Evolutionary conservation across 1,140 invertebrate genomes (phyloP).

Genomic region (Eumeta japonica): DNA sequence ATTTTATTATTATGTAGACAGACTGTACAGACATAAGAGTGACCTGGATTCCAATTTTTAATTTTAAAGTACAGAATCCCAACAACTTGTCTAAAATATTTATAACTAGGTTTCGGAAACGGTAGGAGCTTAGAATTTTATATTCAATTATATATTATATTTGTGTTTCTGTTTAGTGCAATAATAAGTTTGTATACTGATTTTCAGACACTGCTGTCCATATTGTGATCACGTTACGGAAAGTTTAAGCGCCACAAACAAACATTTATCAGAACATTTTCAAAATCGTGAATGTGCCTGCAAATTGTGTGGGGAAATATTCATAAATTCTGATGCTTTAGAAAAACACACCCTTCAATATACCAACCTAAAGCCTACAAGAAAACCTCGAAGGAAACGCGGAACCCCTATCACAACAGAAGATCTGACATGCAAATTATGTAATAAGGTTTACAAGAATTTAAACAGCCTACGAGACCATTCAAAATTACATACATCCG

Average conservation of each 20-base stretch:
- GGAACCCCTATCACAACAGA: slow-evolving; percentile 22
- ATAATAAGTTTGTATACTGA: slow-evolving; percentile 1
- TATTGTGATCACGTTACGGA: slow-evolving; percentile 6
- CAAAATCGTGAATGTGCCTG: background rate
- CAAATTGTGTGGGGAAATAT: slow-evolving; percentile 13
- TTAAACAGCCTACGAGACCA: slow-evolving; percentile 32
- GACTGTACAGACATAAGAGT: no score
- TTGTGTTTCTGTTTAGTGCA: no score
- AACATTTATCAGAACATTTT: slow-evolving; percentile 5
- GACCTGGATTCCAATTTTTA: background rate
- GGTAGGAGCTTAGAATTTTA: background rate
- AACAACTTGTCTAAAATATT: background rate
- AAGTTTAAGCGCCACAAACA: background rate
- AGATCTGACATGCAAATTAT: slow-evolving; percentile 28
- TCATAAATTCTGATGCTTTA: slow-evolving; percentile 11
- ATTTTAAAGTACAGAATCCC: background rate
- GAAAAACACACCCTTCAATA: slow-evolving; percentile 12
- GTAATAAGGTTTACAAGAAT: slow-evolving; percentile 37
- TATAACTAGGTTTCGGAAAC: background rate
- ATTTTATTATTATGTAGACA: no score
- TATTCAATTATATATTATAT: background rate
- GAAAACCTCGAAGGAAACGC: slow-evolving; percentile 19
- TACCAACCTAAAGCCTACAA: slow-evolving; percentile 11
- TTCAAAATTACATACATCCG: slow-evolving; percentile 26
- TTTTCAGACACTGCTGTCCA: slow-evolving; percentile 7